phyloP scores from a whole-genome alignment of 2,888 invertebrate genomes.

The Hyppa rectilinea region DNA sequence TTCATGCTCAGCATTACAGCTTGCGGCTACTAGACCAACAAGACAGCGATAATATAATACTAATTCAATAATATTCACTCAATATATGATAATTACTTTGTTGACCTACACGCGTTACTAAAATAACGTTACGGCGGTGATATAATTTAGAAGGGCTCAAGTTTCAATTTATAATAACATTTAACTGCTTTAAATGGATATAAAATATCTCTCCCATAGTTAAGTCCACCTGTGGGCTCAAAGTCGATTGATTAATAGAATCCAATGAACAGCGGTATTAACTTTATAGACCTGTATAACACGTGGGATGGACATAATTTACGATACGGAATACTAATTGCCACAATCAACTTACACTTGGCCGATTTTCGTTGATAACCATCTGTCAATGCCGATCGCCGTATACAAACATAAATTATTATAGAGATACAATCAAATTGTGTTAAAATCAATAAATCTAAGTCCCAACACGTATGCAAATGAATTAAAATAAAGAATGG shows the following conservation, averaged over 20 bases:
- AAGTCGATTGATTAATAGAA: constrained; percentile 37
- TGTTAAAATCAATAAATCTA: constrained; percentile 56
- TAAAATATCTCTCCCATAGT: not conserved
- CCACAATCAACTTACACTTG: constrained; percentile 30
- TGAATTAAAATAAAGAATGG: constrained; percentile 43
- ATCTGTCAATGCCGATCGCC: constrained; percentile 50
- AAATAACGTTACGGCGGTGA: not conserved
- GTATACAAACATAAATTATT: constrained; percentile 50
- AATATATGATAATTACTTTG: no score
- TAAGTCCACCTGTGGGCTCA: not conserved
- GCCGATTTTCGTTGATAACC: constrained; percentile 44
- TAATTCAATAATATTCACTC: no score
- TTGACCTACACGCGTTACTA: not conserved
- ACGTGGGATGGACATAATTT: constrained; percentile 36
- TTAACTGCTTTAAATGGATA: not conserved
- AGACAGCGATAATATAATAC: no score
- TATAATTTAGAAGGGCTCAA: not conserved
- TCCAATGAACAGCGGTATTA: constrained; percentile 30
- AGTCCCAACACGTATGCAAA: constrained; percentile 56
- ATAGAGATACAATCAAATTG: constrained; percentile 50
- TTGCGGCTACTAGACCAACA: no score
- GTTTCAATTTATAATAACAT: not conserved
- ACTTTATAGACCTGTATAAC: constrained; percentile 40
- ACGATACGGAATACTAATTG: constrained; percentile 48
- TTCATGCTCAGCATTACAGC: no score